Percentiles rank a stretch among this genome's conserved stretches.
These are phyloP conservation scores for Noctua comes DNA, from an alignment of 2,888 invertebrate genomes.

Conservation along the genomic window DNA sequence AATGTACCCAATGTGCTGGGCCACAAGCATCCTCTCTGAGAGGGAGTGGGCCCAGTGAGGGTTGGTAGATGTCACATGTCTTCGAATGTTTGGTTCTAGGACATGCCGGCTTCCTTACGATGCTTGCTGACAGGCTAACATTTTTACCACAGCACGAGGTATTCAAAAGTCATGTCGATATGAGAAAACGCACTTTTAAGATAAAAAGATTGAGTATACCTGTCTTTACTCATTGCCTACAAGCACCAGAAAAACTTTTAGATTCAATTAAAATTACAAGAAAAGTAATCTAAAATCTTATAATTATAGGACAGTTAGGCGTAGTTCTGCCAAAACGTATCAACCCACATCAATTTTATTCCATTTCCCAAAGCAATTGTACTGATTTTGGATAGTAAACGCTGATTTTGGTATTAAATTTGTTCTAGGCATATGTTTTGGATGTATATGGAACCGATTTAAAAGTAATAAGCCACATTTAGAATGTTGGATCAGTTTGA, in stretches of 20 bases:
- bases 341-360: not conserved
- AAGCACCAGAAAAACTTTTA: constrained; percentile 27
- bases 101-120: not conserved
- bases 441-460: not conserved
- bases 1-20: no score
- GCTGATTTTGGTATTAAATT: not conserved
- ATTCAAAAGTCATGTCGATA: not conserved
- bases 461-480: not conserved
- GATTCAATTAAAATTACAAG: constrained; percentile 11
- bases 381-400: not conserved
- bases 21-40: not conserved
- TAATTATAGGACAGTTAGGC: not conserved
- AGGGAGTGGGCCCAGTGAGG: not conserved
- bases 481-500: not conserved
- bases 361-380: not conserved
- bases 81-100: not conserved
- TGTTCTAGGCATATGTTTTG: no score
- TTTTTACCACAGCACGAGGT: not conserved
- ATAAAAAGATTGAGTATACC: constrained; percentile 35
- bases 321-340: not conserved
- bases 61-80: not conserved
- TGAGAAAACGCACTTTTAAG: no score
- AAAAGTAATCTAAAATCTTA: constrained; percentile 14
- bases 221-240: not conserved
- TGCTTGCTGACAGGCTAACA: not conserved